Conservation (phyloP, 2,888 invertebrate genomes). For the Blomia tropicalis region DNA sequence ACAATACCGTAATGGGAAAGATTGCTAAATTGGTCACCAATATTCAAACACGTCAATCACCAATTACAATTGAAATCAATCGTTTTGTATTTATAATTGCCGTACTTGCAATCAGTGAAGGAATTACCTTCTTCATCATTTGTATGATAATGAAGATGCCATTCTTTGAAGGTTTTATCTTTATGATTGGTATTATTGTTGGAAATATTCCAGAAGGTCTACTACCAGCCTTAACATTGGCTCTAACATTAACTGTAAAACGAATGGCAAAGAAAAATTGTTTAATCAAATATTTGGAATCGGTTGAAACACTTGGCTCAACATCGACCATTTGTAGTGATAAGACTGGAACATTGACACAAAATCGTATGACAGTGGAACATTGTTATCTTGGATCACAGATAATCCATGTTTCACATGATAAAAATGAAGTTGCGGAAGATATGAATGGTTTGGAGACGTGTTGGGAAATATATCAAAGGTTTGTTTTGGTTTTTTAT, state of each 20-base stretch:
- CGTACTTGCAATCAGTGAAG: conserved; percentile 28
- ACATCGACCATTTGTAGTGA: conserved; percentile 56
- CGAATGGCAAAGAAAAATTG: conserved; percentile 63
- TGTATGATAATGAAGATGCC: conserved; percentile 29
- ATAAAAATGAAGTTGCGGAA: not conserved
- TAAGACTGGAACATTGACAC: conserved; percentile 53
- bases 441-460: not conserved
- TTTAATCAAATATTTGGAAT: conserved; percentile 50
- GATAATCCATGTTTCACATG: not conserved
- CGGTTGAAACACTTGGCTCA: conserved; percentile 42
- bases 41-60: conserved; percentile 38
- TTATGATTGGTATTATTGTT: conserved; percentile 31
- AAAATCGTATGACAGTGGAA: conserved; percentile 42
- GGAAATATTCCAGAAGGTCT: conserved; percentile 32
- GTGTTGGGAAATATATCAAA: conserved; percentile 9
- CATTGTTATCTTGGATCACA: conserved; percentile 5
- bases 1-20: conserved; percentile 33
- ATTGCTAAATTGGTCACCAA: conserved; percentile 32
- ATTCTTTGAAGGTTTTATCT: conserved; percentile 30
- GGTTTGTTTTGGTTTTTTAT: not conserved
- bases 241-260: conserved; percentile 43
- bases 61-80: conserved; percentile 41
- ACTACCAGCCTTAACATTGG: conserved; percentile 34
- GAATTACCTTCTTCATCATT: conserved; percentile 28
- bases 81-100: conserved; percentile 42